Evolutionary conservation across 2,797 vertebrate species (phyloP), one percentile per base, ranked within the genome.

Genomic region (Urophycis tenuis): DNA sequence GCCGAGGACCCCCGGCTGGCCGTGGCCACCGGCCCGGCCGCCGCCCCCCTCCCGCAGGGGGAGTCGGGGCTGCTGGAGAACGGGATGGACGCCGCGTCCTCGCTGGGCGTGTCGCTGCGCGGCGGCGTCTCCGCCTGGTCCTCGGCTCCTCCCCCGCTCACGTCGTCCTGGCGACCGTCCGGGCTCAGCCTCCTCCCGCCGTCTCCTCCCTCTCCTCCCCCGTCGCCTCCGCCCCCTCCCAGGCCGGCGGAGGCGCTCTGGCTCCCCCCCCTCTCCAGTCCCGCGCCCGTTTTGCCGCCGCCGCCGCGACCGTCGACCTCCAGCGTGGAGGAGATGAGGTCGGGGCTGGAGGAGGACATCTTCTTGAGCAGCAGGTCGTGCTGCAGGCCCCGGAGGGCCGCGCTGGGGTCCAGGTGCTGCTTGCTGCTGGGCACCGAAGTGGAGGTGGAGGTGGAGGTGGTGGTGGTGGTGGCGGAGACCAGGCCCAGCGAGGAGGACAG

Each of bases 311-410:
- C 81, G 53, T 91, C 94, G 0, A 92, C 95, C 69, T 95, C 93
- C 80, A 95, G 73, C 29, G 96, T 95, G 33, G 95, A 96, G 76
- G 95, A 95, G 73, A 98, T 94, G 80, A 98, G 94, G 81, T 98
- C 97, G 0, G 97, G 97, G 83, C 96, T 96, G 2, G 96, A 97
- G 36, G 95, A 96, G 17, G 95, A 96, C 93, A 95, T 94, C 88
- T 96, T 95, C 74, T 95, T 94, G 5, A 95, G 93, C 30, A 95
- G 92, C 10, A 95, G 91, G 84, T 96, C 95, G 0, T 95, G 95
- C 85, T 96, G 95, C 77, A 94, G 92, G 75, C 94, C 94, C 35
- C 94, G 93, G 17, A 93, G 92, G 4, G 92, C 92, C 0, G 89
- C 91, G 1, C 90, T 92, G 87, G 89, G 90, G 79, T 83, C 93